Conservation (phyloP, 1,140 invertebrate species). For the Eumeta japonica region DNA sequence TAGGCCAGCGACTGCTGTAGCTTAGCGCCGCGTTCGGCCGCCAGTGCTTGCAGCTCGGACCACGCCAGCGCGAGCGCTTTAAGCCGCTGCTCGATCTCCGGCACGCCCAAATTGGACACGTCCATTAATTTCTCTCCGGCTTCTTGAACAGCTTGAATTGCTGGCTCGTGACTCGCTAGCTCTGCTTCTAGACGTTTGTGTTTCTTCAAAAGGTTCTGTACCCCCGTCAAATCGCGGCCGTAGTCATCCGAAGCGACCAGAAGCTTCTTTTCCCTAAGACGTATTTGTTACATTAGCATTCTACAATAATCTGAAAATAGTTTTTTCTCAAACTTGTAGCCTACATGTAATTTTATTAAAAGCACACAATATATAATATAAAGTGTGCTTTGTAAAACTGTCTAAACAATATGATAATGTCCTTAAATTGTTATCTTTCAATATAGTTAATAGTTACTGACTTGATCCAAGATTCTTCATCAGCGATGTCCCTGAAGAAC, state of each 20-base stretch:
- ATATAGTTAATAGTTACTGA: too few species aligned
- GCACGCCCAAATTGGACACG: constrained; percentile 93
- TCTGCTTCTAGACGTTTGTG: constrained; percentile 97
- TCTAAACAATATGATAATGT: too few species aligned
- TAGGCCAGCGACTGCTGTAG: constrained; percentile 92
- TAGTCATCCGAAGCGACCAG: constrained; percentile 97
- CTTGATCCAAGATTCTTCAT: constrained; percentile 99
- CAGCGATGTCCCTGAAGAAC: constrained; percentile 98
- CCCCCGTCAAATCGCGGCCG: constrained; percentile 94
- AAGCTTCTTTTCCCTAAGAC: constrained; percentile 97
- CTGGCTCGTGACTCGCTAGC: constrained; percentile 92
- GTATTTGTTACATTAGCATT: too few species aligned
- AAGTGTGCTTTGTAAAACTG: neutral
- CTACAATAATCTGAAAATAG: too few species aligned
- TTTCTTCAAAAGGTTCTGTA: constrained; percentile 98
- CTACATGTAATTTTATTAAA: neutral
- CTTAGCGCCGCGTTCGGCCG: constrained; percentile 85
- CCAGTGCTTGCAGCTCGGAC: constrained; percentile 87
- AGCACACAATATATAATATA: neutral
- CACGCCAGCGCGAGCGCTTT: constrained; percentile 85
- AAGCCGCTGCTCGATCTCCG: constrained; percentile 90
- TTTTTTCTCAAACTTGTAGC: neutral
- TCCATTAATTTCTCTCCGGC: constrained; percentile 96
- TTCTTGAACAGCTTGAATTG: constrained; percentile 94
- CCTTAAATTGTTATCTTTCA: too few species aligned